Percentiles rank a stretch among this genome's conserved stretches.
Evolutionary conservation across 2,888 invertebrate species (phyloP).

Genomic region (Bedellia somnulentella): DNA sequence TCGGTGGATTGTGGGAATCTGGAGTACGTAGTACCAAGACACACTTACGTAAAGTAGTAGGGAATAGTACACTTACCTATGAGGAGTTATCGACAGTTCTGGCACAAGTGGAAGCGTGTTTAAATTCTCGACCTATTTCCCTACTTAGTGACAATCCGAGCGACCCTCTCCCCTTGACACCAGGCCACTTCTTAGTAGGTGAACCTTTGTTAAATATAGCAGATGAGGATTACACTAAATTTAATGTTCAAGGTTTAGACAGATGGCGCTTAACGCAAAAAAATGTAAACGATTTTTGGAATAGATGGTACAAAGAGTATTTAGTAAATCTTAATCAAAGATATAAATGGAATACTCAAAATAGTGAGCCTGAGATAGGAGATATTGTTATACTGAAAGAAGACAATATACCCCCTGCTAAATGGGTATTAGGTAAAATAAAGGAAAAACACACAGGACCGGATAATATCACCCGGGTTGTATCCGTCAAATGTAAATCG

Average conservation of each 20-base stretch:
- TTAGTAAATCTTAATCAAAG: slow-evolving; percentile 12
- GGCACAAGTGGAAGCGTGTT: slow-evolving; percentile 8
- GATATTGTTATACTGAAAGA: slow-evolving; percentile 10
- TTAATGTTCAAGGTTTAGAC: slow-evolving; percentile 5
- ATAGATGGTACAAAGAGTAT: slow-evolving; percentile 14
- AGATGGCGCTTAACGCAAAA: slow-evolving; percentile 14
- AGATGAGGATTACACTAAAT: slow-evolving; percentile 5
- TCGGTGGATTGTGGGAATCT: slow-evolving; percentile 12
- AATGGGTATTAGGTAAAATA: slow-evolving; percentile 9
- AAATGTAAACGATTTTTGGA: slow-evolving; percentile 13
- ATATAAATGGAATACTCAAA: slow-evolving; percentile 12
- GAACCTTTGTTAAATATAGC: slow-evolving; percentile 9
- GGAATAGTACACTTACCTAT: slow-evolving; percentile 5
- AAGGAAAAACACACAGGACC: slow-evolving; percentile 5
- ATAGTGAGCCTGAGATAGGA: slow-evolving; percentile 9
- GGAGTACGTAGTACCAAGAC: slow-evolving; percentile 10
- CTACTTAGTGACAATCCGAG: slow-evolving; percentile 5
- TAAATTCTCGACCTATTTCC: slow-evolving; percentile 8
- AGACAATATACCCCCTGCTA: slow-evolving; percentile 8
- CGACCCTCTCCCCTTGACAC: slow-evolving; percentile 9
- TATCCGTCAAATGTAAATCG: slow-evolving; percentile 2
- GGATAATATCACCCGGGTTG: slow-evolving; percentile 4
- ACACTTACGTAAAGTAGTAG: slow-evolving; percentile 5
- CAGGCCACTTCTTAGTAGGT: slow-evolving; percentile 11
- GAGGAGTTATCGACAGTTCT: slow-evolving; percentile 7